Conservation (phyloP, 2,113 vertebrate genomes). For the Petromus typicus region DNA sequence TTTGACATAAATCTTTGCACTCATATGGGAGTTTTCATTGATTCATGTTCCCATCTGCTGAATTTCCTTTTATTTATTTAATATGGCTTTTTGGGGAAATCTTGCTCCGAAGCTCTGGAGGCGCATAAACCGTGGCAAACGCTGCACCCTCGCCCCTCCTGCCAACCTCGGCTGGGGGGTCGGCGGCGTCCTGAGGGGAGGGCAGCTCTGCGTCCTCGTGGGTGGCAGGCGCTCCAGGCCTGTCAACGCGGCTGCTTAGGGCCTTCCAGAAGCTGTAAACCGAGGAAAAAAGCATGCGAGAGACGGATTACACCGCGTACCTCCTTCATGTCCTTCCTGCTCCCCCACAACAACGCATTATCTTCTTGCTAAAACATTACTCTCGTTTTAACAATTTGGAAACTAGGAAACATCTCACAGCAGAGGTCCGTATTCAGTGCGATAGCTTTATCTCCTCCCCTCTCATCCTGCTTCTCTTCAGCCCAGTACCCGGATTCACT, state of each 20-base stretch:
- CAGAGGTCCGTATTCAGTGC: neutral
- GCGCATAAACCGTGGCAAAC: slow-evolving; percentile 63
- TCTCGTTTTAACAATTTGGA: neutral
- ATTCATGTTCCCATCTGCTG: slow-evolving; percentile 84
- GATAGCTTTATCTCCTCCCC: neutral
- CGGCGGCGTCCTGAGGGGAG: neutral
- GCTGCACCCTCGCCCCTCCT: neutral
- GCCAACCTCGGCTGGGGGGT: neutral
- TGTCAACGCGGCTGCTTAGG: neutral
- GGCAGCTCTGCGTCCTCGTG: neutral
- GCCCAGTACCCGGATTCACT: neutral
- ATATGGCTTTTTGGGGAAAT: slow-evolving; percentile 79
- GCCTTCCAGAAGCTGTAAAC: slow-evolving; percentile 25
- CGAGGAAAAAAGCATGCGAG: neutral
- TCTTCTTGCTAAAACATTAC: neutral
- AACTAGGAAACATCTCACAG: neutral
- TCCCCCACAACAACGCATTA: neutral
- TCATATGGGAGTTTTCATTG: slow-evolving; percentile 83
- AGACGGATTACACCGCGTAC: neutral
- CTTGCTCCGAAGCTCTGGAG: slow-evolving; percentile 72
- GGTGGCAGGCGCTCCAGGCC: neutral
- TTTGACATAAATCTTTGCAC: slow-evolving; percentile 82
- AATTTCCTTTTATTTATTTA: slow-evolving; percentile 83
- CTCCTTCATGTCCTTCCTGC: neutral
- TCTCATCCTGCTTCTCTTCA: neutral